Evolutionary conservation across 2,113 vertebrate species (phyloP).

Genomic region (Corythaeola cristata): DNA sequence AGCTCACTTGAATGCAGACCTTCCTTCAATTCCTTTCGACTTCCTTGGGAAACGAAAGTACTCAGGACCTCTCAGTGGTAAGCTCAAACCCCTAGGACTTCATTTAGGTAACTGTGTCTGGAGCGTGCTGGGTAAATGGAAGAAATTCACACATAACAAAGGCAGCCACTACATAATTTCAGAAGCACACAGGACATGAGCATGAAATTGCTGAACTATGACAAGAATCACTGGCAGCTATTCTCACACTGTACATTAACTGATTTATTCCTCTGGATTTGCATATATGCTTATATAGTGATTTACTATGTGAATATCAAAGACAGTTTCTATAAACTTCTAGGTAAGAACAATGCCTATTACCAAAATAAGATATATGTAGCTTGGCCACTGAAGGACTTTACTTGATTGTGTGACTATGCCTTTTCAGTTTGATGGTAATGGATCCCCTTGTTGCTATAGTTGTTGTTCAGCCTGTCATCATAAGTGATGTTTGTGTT

Average conservation of each 20-base stretch:
- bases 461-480: slow-evolving; percentile 23
- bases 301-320: background rate
- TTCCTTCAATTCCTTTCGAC: background rate
- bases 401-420: background rate
- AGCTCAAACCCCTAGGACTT: background rate
- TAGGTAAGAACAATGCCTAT: background rate
- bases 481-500: slow-evolving; percentile 29
- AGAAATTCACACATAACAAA: background rate
- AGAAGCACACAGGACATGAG: background rate
- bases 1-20: background rate
- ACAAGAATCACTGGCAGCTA: background rate
- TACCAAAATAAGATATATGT: background rate
- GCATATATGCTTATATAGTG: background rate
- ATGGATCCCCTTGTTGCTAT: background rate
- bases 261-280: background rate
- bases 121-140: background rate
- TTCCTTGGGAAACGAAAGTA: background rate
- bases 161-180: background rate
- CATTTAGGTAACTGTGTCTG: background rate
- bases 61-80: background rate
- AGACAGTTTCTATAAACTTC: background rate
- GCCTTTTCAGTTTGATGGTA: slow-evolving; percentile 25
- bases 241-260: background rate
- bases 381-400: background rate
- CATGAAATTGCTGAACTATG: background rate